A percentile compares a stretch with the other conserved stretches of the same genome.
phyloP scores from a whole-genome alignment of 2,888 invertebrate genomes.

The Steinernema scapterisci region DNA sequence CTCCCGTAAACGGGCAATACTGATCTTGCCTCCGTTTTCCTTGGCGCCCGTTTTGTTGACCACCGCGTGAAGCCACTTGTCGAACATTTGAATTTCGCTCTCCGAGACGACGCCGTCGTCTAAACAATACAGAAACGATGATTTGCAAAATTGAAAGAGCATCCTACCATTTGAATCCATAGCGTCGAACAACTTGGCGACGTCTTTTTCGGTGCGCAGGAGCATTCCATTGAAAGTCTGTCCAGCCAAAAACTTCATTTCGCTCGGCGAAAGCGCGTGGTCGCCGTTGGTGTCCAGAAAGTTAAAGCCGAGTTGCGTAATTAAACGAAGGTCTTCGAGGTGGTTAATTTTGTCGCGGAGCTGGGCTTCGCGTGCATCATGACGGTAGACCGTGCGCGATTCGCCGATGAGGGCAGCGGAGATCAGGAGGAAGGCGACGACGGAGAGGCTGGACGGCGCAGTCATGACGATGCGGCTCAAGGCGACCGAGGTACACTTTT shows the following conservation, averaged over 20 bases:
- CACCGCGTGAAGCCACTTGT: slow-evolving; percentile 19
- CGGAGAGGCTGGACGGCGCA: background rate
- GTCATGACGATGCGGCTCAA: background rate
- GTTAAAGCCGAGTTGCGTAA: slow-evolving; percentile 10
- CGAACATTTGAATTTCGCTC: slow-evolving; percentile 26
- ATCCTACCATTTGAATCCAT: slow-evolving; percentile 19
- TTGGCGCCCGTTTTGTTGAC: background rate
- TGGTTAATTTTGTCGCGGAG: background rate
- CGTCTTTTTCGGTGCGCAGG: slow-evolving; percentile 17
- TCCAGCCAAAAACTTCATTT: slow-evolving; percentile 17
- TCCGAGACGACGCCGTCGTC: slow-evolving; percentile 26
- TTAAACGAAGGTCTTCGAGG: slow-evolving; percentile 8
- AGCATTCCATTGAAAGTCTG: slow-evolving; percentile 12
- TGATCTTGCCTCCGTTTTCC: slow-evolving; percentile 16
- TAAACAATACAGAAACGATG: too few species aligned
- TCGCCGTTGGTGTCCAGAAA: slow-evolving; percentile 12
- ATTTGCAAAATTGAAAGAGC: too few species aligned
- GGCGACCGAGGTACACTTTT: background rate
- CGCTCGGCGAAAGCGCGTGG: background rate
- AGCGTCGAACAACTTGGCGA: slow-evolving; percentile 7
- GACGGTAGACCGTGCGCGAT: background rate
- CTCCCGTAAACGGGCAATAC: slow-evolving; percentile 10
- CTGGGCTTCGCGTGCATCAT: background rate
- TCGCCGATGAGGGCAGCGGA: background rate
- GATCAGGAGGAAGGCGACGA: background rate